Conservation (phyloP, 1,140 invertebrate species). For the Diorhabda elongata region DNA sequence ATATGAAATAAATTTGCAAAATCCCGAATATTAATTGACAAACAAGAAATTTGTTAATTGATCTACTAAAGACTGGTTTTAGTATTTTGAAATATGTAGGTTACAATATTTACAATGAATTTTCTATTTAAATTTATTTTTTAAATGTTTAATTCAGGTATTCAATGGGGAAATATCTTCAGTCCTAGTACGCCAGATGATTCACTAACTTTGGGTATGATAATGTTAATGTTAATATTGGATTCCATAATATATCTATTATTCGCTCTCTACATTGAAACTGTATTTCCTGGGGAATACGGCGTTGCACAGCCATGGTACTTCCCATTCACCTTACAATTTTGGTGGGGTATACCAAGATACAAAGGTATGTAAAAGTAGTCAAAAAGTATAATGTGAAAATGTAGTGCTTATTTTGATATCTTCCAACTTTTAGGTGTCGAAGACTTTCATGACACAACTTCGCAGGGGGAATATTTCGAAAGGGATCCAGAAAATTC, state of each 20-base stretch:
- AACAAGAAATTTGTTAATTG: no score
- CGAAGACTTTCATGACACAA: conserved; percentile 20
- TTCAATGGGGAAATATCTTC: conserved; percentile 73
- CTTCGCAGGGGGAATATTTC: conserved; percentile 28
- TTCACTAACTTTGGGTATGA: conserved; percentile 60
- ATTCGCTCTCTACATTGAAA: conserved; percentile 70
- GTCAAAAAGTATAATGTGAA: no score
- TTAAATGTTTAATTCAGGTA: conserved; percentile 48
- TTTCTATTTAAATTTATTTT: no score
- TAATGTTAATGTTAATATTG: conserved; percentile 63
- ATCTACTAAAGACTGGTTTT: no score
- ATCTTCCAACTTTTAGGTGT: conserved; percentile 6
- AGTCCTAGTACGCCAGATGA: conserved; percentile 67
- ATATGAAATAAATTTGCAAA: no score
- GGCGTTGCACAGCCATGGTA: conserved; percentile 71
- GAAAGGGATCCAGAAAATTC: conserved; percentile 37
- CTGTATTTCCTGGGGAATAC: conserved; percentile 66
- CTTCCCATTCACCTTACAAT: conserved; percentile 59
- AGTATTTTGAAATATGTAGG: no score
- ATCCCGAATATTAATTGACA: no score
- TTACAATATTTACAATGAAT: no score
- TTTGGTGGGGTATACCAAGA: conserved; percentile 29
- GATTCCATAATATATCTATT: conserved; percentile 63
- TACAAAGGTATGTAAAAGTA: not conserved
- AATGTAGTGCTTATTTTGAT: no score